Conservation (phyloP, 2,888 invertebrate species). For the Sthenelais limicola region DNA sequence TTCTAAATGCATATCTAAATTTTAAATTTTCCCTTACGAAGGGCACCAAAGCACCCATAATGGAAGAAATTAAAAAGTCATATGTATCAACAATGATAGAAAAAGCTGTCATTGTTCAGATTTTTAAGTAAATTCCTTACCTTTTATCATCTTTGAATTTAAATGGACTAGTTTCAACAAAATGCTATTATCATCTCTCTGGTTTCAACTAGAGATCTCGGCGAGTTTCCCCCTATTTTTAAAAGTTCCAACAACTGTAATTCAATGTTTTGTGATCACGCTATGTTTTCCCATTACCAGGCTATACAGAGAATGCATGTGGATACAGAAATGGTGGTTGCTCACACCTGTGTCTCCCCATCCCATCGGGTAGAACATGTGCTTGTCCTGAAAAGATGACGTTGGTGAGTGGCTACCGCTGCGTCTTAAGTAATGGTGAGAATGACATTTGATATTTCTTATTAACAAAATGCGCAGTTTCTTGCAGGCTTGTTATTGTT, state of each 20-base stretch:
- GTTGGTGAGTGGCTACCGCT: conserved; percentile 12
- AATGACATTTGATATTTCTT: background rate
- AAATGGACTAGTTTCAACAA: background rate
- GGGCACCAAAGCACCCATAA: no score
- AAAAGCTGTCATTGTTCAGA: no score
- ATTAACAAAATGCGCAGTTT: no score
- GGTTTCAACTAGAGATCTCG: background rate
- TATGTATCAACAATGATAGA: no score
- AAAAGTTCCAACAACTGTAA: background rate
- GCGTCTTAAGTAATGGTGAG: background rate
- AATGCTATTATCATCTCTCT: background rate
- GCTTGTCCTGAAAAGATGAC: conserved; percentile 55
- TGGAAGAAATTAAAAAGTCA: no score
- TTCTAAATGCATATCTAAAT: no score
- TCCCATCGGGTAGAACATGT: conserved; percentile 51
- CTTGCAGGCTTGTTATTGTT: no score
- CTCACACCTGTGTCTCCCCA: conserved; percentile 61
- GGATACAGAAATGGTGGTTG: conserved; percentile 50
- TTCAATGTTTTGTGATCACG: background rate
- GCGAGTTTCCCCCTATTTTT: no score
- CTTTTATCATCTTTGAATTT: no score
- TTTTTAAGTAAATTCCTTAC: no score
- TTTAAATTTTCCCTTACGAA: no score
- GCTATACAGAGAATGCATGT: conserved; percentile 52
- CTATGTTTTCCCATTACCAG: conserved; percentile 43